These are phyloP conservation scores for Arge pagana DNA, from an alignment of 2,888 invertebrate species.

Conservation along the genomic window DNA sequence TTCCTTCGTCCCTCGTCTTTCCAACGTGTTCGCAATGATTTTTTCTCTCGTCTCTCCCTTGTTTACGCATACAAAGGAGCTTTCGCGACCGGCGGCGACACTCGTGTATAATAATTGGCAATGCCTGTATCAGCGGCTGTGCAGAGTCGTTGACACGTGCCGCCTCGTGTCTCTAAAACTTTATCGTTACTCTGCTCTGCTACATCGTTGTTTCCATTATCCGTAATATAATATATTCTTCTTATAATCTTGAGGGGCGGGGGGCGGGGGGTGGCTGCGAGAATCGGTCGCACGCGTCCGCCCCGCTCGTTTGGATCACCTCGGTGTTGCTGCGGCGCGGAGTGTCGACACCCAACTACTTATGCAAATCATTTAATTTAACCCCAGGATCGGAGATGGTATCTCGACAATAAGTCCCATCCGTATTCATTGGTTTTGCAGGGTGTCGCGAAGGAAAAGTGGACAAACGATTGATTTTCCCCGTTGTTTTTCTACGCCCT, in stretches of 20 bases:
- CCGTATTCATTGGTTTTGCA: constrained; percentile 57
- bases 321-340: constrained; percentile 58
- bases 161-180: constrained; percentile 41
- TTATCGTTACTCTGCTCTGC: constrained; percentile 46
- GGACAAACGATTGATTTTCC: constrained; percentile 12
- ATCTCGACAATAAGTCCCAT: constrained; percentile 54
- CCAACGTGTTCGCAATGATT: constrained; percentile 6
- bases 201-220: constrained; percentile 47
- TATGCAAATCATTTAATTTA: constrained; percentile 60
- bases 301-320: constrained; percentile 33
- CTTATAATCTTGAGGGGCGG: constrained; percentile 37
- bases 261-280: constrained; percentile 21
- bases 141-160: constrained; percentile 47
- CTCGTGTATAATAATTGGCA: constrained; percentile 48
- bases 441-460: constrained; percentile 25
- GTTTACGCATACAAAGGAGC: neutral
- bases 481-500: no score
- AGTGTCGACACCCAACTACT: constrained; percentile 59
- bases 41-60: neutral
- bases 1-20: no score
- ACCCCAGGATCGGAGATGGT: constrained; percentile 54
- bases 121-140: constrained; percentile 52
- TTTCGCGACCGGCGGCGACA: neutral
- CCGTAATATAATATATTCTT: constrained; percentile 57
- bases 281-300: constrained; percentile 5